Base-by-base conservation (phyloP, 2,888 invertebrate species). In the Drosophila stalkeri region DNA sequence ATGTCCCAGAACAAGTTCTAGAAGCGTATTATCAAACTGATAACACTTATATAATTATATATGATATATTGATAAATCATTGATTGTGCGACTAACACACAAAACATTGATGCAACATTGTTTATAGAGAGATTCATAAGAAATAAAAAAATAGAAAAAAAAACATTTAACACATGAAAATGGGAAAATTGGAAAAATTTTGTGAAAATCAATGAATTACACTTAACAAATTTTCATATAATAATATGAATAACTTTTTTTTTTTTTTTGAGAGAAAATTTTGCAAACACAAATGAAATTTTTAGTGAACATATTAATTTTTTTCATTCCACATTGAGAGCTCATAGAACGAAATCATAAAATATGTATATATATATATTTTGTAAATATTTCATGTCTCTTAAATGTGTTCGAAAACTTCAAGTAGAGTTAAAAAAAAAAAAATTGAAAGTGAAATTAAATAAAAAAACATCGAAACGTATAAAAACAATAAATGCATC, bases 311-410 rank as follows among this genome's bases (percentile, higher is more conserved):
- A 59, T 18, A 27, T 23, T 0, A 31, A 20, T n/a, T 35, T 35
- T 49, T 59, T 67, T 82, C 89, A 89, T 86, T 89, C 85, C 87
- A 89, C 86, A 86, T 89, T 82, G 55, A 89, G 86, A 86, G 65
- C 47, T 75, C 77, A 64, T 72, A 71, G 69, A 61, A 59, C 31
- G 43, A 18, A 54, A 54, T 23, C n/a, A 54, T 54, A 39, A 39
- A 6, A 23, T 9, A 52, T 41, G n/a, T 23, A 37, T 37, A 35
- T 23, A 33, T 18, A 8, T 18, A 3, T 54, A 1, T 39, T 23
- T 16, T 16, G 16, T 9, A 69, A n/a, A 80, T 46, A 55, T 44
- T 11, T 12, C 39, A 56, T 31, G 27, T 64, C n/a, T 52, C 41
- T 33, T 1, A 60, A 35, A 14, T 47, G 51, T 59, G 67, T 49